Evolutionary conservation across 2,113 vertebrate species (phyloP).

Genomic region (Daubentonia madagascariensis): DNA sequence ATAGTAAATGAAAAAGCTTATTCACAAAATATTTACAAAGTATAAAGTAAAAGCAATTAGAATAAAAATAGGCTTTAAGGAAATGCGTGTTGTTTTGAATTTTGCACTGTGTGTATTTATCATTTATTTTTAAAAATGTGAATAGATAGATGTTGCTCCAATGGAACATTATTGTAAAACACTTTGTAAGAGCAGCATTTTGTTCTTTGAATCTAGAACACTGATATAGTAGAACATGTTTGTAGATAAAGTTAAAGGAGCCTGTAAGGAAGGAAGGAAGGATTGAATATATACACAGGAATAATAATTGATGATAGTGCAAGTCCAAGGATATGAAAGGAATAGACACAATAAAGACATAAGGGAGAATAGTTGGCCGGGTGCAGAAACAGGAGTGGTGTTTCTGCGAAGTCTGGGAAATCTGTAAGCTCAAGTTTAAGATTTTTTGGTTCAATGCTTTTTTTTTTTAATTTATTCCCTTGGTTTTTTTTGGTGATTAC

Average conservation of each 20-base stretch:
- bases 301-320: neutral
- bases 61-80: neutral
- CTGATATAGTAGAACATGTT: neutral
- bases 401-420: neutral
- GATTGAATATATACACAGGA: neutral
- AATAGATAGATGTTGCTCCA: neutral
- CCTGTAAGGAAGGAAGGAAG: neutral
- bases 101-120: neutral
- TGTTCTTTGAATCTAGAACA: neutral
- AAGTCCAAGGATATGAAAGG: neutral
- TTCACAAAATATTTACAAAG: neutral
- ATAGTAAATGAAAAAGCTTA: neutral
- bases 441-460: neutral
- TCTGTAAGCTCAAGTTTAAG: neutral
- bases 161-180: neutral
- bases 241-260: conserved; percentile 1
- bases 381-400: neutral
- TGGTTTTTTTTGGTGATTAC: neutral
- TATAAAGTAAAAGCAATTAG: neutral
- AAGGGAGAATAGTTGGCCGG: neutral
- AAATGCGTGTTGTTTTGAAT: neutral
- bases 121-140: neutral
- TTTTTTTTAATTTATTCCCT: neutral
- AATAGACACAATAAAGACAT: neutral
- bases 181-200: neutral